phyloP scores from a whole-genome alignment of 2,797 vertebrate genomes.

The Phyllotis vaccarum region DNA sequence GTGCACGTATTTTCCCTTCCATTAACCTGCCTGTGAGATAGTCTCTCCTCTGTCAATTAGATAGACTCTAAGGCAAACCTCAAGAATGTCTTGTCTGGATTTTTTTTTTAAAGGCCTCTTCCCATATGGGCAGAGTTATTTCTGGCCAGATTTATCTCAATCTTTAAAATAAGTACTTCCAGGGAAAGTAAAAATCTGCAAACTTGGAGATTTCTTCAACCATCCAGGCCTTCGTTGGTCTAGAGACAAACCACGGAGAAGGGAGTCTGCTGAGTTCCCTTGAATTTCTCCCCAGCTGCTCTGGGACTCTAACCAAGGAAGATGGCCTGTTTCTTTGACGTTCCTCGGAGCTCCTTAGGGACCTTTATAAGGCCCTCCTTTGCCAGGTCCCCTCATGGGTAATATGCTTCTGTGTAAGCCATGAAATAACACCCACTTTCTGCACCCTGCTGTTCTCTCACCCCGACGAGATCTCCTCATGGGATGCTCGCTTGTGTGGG shows the following conservation, averaged over 20 bases:
- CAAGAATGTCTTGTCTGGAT: background rate
- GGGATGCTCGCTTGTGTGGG: background rate
- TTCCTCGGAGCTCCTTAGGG: background rate
- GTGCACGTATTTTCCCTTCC: background rate
- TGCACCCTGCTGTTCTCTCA: background rate
- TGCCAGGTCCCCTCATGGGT: background rate
- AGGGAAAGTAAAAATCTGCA: background rate
- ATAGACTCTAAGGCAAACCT: background rate
- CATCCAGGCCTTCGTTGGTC: background rate
- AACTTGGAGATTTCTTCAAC: background rate
- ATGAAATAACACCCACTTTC: background rate
- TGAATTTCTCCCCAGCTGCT: background rate
- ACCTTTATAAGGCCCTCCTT: background rate
- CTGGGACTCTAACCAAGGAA: background rate
- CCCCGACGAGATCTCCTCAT: background rate
- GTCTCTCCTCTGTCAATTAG: conserved; percentile 42
- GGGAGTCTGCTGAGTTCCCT: background rate
- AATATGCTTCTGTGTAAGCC: background rate
- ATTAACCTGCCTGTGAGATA: background rate
- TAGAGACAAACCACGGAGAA: background rate
- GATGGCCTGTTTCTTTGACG: background rate
- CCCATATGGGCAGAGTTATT: conserved; percentile 4
- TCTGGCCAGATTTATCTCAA: background rate
- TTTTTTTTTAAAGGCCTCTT: no score
- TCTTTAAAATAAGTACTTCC: background rate